phyloP scores from a whole-genome alignment of 2,888 invertebrate species.

The Macropis europaea region DNA sequence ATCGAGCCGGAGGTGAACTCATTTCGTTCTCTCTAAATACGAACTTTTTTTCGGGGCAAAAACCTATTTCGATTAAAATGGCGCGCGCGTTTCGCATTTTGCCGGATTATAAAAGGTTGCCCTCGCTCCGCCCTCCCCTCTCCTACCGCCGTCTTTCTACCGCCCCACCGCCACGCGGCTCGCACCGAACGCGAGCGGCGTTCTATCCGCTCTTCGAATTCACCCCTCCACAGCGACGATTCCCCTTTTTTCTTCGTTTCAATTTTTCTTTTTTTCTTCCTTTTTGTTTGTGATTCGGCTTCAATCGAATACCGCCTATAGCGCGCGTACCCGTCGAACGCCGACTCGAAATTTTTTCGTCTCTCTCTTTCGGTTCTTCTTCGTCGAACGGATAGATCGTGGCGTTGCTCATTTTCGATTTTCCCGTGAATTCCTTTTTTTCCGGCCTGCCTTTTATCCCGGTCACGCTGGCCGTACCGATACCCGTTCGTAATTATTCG shows the following conservation, averaged over 20 bases:
- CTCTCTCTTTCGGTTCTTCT: constrained; percentile 19
- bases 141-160: constrained; percentile 41
- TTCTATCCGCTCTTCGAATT: constrained; percentile 49
- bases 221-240: constrained; percentile 12
- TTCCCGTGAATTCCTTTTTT: constrained; percentile 10
- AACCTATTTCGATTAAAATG: constrained; percentile 80
- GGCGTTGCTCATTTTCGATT: constrained; percentile 33
- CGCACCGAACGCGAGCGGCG: constrained; percentile 35
- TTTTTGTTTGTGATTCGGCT: constrained; percentile 51
- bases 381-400: constrained; percentile 18
- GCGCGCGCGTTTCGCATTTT: constrained; percentile 77
- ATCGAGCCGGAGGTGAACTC: constrained; percentile 79
- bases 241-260: not conserved
- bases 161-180: constrained; percentile 27
- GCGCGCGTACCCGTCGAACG: constrained; percentile 40
- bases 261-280: constrained; percentile 1
- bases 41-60: constrained; percentile 77
- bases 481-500: not conserved
- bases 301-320: constrained; percentile 56
- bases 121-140: constrained; percentile 55
- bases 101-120: constrained; percentile 77
- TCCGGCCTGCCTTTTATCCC: not conserved
- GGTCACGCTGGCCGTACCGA: not conserved
- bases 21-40: constrained; percentile 79
- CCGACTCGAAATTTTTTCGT: constrained; percentile 45